Evolutionary conservation across 1,140 invertebrate species (phyloP).

Genomic region (Pissodes strobi): DNA sequence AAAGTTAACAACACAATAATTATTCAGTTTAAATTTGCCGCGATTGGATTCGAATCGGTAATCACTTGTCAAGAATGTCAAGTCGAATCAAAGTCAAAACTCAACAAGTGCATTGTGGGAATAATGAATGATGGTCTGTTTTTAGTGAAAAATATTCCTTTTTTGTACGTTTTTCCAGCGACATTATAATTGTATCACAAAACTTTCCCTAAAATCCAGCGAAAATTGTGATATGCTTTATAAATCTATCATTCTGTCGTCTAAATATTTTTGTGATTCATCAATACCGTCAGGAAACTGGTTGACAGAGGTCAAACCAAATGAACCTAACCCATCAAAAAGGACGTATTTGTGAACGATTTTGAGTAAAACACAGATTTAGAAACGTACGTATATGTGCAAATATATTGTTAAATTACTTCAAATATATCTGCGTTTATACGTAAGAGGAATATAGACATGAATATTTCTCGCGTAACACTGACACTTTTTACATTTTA

Average conservation of each 20-base stretch:
- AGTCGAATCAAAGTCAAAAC: too few relatives aligned
- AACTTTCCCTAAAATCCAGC: slow-evolving; percentile 26
- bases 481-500: background rate
- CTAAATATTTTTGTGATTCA: slow-evolving; percentile 38
- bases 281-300: slow-evolving; percentile 14
- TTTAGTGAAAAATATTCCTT: slow-evolving; percentile 39
- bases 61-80: too few relatives aligned
- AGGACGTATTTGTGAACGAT: slow-evolving; percentile 40
- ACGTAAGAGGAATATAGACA: too few relatives aligned
- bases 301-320: slow-evolving; percentile 51
- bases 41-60: background rate
- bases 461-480: background rate
- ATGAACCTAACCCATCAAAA: slow-evolving; percentile 53
- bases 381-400: slow-evolving; percentile 19
- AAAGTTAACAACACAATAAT: too few relatives aligned
- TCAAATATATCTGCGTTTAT: too few relatives aligned
- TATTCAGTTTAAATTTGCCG: slow-evolving; percentile 1
- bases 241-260: slow-evolving; percentile 37
- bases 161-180: slow-evolving; percentile 29
- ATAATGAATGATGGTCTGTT: slow-evolving; percentile 48
- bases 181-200: slow-evolving; percentile 23
- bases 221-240: slow-evolving; percentile 51
- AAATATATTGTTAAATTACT: too few relatives aligned
- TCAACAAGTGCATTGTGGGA: slow-evolving; percentile 56
- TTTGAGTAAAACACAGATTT: slow-evolving; percentile 38